These are phyloP conservation scores for Vulpes ferrilata DNA, from an alignment of 2,113 vertebrate species.

Conservation along the genomic window DNA sequence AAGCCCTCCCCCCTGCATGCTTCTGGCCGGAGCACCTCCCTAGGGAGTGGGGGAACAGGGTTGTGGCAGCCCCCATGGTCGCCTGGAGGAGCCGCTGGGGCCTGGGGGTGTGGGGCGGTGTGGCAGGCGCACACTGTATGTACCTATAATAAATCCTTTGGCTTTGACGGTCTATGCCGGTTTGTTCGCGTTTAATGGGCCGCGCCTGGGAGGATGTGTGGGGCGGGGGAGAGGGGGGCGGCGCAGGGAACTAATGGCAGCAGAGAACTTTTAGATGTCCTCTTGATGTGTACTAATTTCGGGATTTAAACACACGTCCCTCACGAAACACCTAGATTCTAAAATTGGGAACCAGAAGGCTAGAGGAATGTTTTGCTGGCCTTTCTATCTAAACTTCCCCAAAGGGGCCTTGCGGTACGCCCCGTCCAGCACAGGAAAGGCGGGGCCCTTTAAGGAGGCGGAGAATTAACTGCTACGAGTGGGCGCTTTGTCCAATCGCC, in stretches of 20 bases:
- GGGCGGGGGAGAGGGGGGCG: not conserved
- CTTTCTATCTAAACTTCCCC: slow-evolving; percentile 14
- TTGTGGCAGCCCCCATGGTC: slow-evolving; percentile 32
- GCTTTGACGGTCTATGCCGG: slow-evolving; percentile 72
- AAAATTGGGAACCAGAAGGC: not conserved
- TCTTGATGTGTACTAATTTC: not conserved
- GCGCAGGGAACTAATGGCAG: not conserved
- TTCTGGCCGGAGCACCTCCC: slow-evolving; percentile 76
- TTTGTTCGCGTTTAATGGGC: slow-evolving; percentile 38
- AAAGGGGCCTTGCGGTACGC: not conserved
- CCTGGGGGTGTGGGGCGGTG: slow-evolving; percentile 62
- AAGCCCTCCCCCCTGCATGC: slow-evolving; percentile 74
- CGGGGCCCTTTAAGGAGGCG: slow-evolving; percentile 69
- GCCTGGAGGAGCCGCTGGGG: slow-evolving; percentile 53
- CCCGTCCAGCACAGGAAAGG: slow-evolving; percentile 37
- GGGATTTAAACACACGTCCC: not conserved
- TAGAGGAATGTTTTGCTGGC: not conserved
- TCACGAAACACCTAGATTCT: not conserved
- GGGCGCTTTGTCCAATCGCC: slow-evolving; percentile 35
- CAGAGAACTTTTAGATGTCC: not conserved
- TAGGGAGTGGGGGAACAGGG: slow-evolving; percentile 16
- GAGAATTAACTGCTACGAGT: not conserved
- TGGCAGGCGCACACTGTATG: slow-evolving; percentile 81
- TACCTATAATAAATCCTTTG: slow-evolving; percentile 82
- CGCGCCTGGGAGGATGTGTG: not conserved